Base-by-base conservation (phyloP, 2,797 vertebrate genomes). In the Chelonia mydas region DNA sequence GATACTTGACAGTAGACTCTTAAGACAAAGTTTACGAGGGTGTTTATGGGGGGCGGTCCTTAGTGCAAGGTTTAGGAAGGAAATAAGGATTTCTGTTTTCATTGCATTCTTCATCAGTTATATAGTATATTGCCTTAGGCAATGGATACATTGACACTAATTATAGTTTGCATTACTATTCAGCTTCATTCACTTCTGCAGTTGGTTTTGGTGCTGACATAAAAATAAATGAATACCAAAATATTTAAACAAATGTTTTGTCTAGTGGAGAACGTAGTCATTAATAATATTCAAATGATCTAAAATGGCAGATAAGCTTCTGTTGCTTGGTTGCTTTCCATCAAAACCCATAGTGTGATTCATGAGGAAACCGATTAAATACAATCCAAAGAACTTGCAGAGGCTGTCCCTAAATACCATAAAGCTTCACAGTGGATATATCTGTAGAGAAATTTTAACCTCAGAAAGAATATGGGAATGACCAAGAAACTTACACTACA, bases 101-200 rank as follows among this genome's bases (percentile, higher is more conserved):
- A 74, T 10, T 41, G 37, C 97, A 97, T 97, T 97, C 96, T 95
- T 97, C 96, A 97, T 93, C 84, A 97, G 95, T 97, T 97, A 96
- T 96, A 97, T 96, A 97, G 92, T 89, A 92, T 97, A 97, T 95
- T 97, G 97, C 96, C 96, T 97, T 96, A 95, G 97, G 97, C 95
- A 96, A 80, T 74, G 68, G 92, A 88, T 74, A 92, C 93, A 83
- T 86, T 96, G 95, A 97, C 96, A 93, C 92, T 96, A 89, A 97
- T 33, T 95, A 16, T 78, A 92, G 80, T 92, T 95, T 96, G 93
- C 74, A 59, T 95, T 96, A 91, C 96, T 96, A 96, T 97, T 97
- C 92, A 87, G 94, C 78, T 94, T 81, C 87, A 81, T 33, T 97
- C 89, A 89, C 93, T 97, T 97, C 92, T 97, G 94, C 93, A 84